These are phyloP conservation scores for Lordiphosa fenestrarum DNA, from an alignment of 2,888 invertebrate species.

Conservation along the genomic window DNA sequence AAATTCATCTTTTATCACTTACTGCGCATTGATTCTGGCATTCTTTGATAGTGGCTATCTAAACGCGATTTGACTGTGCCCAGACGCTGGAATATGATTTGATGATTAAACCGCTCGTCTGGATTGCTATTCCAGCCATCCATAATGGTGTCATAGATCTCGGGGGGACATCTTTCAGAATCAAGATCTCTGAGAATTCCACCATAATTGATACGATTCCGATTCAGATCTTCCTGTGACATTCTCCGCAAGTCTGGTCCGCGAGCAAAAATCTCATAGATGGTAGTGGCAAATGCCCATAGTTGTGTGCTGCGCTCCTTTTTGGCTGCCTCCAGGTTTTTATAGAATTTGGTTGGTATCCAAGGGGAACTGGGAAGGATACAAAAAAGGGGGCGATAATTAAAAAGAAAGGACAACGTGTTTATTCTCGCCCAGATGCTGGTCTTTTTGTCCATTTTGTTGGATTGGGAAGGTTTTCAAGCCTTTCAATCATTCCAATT, in stretches of 20 bases:
- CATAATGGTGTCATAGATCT: conserved; percentile 87
- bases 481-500: too few relatives aligned
- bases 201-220: conserved; percentile 52
- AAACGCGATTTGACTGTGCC: conserved; percentile 59
- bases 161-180: conserved; percentile 87
- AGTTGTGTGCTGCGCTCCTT: conserved; percentile 88
- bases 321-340: conserved; percentile 85
- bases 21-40: conserved; percentile 31
- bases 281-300: conserved; percentile 95
- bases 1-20: conserved; percentile 2
- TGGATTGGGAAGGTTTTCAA: too few relatives aligned
- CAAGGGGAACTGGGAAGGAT: conserved; percentile 87
- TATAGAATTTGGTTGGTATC: conserved; percentile 92
- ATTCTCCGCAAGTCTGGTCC: conserved; percentile 80
- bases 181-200: conserved; percentile 86
- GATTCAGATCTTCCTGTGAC: conserved; percentile 25
- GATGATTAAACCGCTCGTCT: conserved; percentile 87
- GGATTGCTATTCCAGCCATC: conserved; percentile 92
- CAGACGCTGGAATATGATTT: conserved; percentile 86
- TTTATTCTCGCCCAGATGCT: too few relatives aligned
- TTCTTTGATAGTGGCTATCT: conserved; percentile 18
- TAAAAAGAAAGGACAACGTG: too few relatives aligned
- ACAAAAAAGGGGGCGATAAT: not conserved
- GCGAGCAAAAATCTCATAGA: conserved; percentile 95
- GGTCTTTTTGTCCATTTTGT: too few relatives aligned